Evolutionary conservation across 2,797 vertebrate species (phyloP).

Genomic region (Arrhamphus sclerolepis): DNA sequence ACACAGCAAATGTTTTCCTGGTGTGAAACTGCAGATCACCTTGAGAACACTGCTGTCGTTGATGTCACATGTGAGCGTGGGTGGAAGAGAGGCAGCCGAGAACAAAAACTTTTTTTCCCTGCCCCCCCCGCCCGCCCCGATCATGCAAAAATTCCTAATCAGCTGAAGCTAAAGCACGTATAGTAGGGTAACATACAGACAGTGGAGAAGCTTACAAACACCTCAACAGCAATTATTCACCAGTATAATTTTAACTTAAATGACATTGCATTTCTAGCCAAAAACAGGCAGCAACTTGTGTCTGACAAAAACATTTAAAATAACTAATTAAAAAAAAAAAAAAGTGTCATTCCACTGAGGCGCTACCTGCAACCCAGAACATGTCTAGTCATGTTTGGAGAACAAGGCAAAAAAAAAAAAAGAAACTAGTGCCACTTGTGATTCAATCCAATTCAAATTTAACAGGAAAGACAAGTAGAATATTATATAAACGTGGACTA

Average conservation of each 20-base stretch:
- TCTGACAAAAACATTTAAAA: slow-evolving; percentile 36
- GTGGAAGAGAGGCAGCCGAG: slow-evolving; percentile 40
- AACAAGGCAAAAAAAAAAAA: slow-evolving; percentile 41
- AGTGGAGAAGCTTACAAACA: slow-evolving; percentile 13
- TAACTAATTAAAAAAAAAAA: slow-evolving; percentile 23
- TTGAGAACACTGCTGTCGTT: slow-evolving; percentile 29
- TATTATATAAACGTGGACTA: slow-evolving; percentile 4
- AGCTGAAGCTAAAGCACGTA: slow-evolving; percentile 10
- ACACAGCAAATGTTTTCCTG: slow-evolving; percentile 71
- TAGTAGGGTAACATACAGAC: slow-evolving; percentile 3
- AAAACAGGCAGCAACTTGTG: slow-evolving; percentile 46
- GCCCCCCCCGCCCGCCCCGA: too few relatives aligned
- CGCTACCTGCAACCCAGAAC: slow-evolving; percentile 44
- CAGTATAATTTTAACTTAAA: neutral
- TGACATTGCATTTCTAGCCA: slow-evolving; percentile 19
- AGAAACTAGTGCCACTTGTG: neutral
- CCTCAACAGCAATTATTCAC: neutral
- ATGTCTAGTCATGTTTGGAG: slow-evolving; percentile 61
- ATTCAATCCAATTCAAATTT: slow-evolving; percentile 10
- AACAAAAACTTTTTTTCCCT: slow-evolving; percentile 18
- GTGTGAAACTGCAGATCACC: slow-evolving; percentile 41
- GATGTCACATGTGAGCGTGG: slow-evolving; percentile 34
- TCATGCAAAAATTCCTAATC: slow-evolving; percentile 31
- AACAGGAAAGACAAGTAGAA: slow-evolving; percentile 1
- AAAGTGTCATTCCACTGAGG: slow-evolving; percentile 53